Evolutionary conservation across 2,797 vertebrate species (phyloP), one percentile per base, ranked within the genome.

Genomic region (Garrulus glandarius): DNA sequence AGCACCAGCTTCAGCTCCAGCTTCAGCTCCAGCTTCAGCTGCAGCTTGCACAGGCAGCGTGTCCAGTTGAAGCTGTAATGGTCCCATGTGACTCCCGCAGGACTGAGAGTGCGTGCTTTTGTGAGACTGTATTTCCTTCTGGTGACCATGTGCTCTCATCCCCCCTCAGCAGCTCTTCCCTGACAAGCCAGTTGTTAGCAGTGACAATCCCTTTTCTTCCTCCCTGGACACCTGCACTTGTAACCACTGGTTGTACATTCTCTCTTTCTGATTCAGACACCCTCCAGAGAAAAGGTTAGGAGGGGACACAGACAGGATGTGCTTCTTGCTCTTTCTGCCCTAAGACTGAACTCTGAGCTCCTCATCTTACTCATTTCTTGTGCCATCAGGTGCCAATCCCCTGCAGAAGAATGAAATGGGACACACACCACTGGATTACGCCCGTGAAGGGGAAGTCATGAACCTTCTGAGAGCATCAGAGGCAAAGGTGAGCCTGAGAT

Each of bases 391-490:
- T 98, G 99, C 99, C 90, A 98, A 97, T 97, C 99, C 99, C 72
- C 95, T 99, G 92, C 99, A 98, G 98, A 98, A 98, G 96, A 99
- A 99, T 7, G 98, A 98, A 57, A 98, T 99, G 98, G 99, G 99
- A 80, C 99, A 99, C 95, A 98, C 98, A 1, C 97, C 99, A 1
- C 96, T 98, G 95, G 98, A 98, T 94, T 99, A 99, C 0, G 98
- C 99, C 71, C 99, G 98, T 18, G 99, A 99, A 63, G 99, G 99
- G 56, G 99, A 99, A 64, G 97, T 99, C 79, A 96, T 98, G 97
- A 96, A 97, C 39, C 97, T 98, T 15, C 96, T 99, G 96, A 98
- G 96, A 89, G 98, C 98, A 3, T 98, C 98, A 20, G 99, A 99
- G 87, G 80, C 96, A 7, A 99, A 99, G 98, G 99, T 99, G 97